Conservation (phyloP, 2,797 vertebrate species). For the Pseudocheirus occidentalis region DNA sequence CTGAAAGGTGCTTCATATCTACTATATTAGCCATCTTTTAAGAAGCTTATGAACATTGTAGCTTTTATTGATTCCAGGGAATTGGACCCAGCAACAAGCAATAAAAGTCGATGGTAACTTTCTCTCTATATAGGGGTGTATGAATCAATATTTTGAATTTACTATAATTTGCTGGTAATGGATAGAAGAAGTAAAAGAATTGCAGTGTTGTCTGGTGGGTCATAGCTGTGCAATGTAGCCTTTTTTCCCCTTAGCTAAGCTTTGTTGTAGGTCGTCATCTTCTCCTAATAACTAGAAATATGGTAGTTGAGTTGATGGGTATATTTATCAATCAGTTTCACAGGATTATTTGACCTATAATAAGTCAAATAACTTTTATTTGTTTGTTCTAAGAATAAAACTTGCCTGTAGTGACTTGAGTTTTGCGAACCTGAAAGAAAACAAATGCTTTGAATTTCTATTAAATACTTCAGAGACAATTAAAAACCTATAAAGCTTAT, state of each 20-base stretch:
- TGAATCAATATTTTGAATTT: constrained; percentile 78
- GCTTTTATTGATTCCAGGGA: constrained; percentile 76
- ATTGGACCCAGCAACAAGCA: constrained; percentile 70
- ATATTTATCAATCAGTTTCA: constrained; percentile 47
- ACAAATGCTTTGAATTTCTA: background rate
- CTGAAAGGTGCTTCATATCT: constrained; percentile 66
- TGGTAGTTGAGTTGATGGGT: background rate
- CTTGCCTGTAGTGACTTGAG: constrained; percentile 35
- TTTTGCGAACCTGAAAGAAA: constrained; percentile 38
- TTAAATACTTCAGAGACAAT: constrained; percentile 24
- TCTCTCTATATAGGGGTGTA: constrained; percentile 48
- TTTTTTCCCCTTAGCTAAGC: constrained; percentile 48
- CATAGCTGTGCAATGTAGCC: constrained; percentile 43
- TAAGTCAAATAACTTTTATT: background rate
- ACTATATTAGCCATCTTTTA: constrained; percentile 67
- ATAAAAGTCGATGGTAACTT: constrained; percentile 72
- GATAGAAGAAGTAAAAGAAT: constrained; percentile 66
- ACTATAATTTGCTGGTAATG: constrained; percentile 74
- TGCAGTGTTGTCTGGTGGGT: constrained; percentile 47
- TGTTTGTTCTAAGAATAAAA: background rate
- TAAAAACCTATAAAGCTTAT: constrained; percentile 23
- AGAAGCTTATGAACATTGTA: constrained; percentile 74
- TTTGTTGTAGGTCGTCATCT: constrained; percentile 51
- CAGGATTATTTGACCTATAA: background rate
- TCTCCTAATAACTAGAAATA: constrained; percentile 56